A percentile compares a stretch with the other conserved stretches of the same genome.
Conservation (phyloP, 2,888 invertebrate species). For the Digitonthophagus gazella region DNA sequence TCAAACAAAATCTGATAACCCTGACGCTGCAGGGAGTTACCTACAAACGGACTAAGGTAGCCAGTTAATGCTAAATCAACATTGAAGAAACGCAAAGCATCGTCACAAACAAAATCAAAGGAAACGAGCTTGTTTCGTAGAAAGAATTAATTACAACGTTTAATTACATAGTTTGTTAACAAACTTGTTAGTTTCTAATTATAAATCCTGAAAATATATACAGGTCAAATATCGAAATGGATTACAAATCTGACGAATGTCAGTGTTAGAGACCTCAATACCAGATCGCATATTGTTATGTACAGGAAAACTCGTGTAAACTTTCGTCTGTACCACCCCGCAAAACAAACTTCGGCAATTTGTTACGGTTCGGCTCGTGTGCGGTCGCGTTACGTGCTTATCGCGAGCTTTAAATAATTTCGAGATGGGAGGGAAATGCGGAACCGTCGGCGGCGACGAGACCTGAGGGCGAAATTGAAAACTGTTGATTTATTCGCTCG, state of each 20-base stretch:
- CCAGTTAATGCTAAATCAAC: not conserved
- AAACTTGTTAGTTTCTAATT: too few species aligned
- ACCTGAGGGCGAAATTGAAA: conserved; percentile 13
- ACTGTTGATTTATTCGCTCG: conserved; percentile 15
- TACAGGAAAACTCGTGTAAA: not conserved
- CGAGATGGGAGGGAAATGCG: conserved; percentile 12
- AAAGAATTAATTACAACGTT: not conserved
- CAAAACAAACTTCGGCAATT: conserved; percentile 9
- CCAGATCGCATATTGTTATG: conserved; percentile 7
- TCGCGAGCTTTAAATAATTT: conserved; percentile 16
- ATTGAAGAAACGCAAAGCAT: not conserved
- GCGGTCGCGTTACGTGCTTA: conserved; percentile 10
- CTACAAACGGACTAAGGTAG: not conserved
- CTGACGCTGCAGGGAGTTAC: not conserved
- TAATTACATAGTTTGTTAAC: not conserved
- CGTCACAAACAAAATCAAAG: not conserved
- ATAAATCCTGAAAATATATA: not conserved
- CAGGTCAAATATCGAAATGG: not conserved
- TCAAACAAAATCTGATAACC: not conserved
- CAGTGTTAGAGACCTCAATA: conserved; percentile 1
- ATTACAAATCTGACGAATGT: not conserved
- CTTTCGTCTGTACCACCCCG: not conserved
- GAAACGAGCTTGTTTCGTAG: not conserved
- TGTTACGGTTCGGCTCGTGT: conserved; percentile 1
- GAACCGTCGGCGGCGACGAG: conserved; percentile 7